Base-by-base conservation (phyloP, 1,140 invertebrate genomes). In the Metaphire vulgaris region DNA sequence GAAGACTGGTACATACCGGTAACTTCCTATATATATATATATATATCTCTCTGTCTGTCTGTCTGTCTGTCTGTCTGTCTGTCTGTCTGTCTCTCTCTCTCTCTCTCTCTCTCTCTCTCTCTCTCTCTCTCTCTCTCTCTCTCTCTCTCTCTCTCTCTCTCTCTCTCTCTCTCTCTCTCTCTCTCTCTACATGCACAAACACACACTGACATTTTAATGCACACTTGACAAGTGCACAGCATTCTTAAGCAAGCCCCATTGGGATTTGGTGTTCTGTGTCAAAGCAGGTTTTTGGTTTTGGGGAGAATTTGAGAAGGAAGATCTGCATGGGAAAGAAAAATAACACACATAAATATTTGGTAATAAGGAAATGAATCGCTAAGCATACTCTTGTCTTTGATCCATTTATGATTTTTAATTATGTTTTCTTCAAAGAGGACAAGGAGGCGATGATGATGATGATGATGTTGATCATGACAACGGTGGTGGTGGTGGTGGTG, bases 61-160 rank as follows among this genome's bases (percentile, higher is more conserved):
- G n/a, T 69, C 67, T 69, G n/a, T 69, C n/a, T 69, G 6, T 31
- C 67, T 69, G 6, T 69, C 67, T 31, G 6, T 69, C 67, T 31
- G 6, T 69, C 67, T 31, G 6, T 69, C 67, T 31, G 6, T 69
- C 67, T 69, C 67, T 69, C 67, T 31, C 67, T 69, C 67, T 31
- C 67, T 69, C 67, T 31, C 67, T 69, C 67, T 69, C 67, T 69
- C 67, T 69, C 67, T 69, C 67, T 69, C 67, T 69, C 67, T 69
- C 67, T 69, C 67, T 69, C 67, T 69, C 67, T 69, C 67, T 69
- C 67, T 69, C 67, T 69, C 67, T 69, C 67, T 69, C 67, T 69
- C 67, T 69, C 67, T 69, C 67, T 69, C 67, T 69, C 67, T 69
- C 67, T 69, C 67, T 69, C 67, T 69, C 67, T 69, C 67, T 69